Percentiles rank a stretch among this genome's conserved stretches.
Evolutionary conservation across 2,113 vertebrate species (phyloP).

Genomic region (Seriola quinqueradiata): DNA sequence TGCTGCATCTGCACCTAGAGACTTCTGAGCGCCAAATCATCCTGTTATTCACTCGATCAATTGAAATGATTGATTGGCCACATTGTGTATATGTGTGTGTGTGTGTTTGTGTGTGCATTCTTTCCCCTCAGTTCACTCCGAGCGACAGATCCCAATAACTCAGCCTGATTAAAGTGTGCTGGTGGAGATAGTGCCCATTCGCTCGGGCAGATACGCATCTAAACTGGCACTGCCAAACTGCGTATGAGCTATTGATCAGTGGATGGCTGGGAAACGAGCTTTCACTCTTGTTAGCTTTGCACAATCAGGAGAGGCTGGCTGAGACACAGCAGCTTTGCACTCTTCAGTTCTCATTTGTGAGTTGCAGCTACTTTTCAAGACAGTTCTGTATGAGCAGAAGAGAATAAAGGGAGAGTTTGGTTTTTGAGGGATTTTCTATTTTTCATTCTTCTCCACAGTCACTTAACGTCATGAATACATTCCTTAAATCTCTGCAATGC

Average conservation of each 20-base stretch:
- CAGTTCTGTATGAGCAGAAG: neutral
- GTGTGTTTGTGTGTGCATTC: slow-evolving; percentile 13
- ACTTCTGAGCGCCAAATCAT: slow-evolving; percentile 31
- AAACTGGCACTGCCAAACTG: slow-evolving; percentile 15
- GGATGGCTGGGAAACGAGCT: slow-evolving; percentile 15
- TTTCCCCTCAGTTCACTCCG: neutral
- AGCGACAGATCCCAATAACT: slow-evolving; percentile 39
- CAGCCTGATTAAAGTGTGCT: slow-evolving; percentile 55
- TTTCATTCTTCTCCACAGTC: neutral
- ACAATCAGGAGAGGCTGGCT: slow-evolving; percentile 26
- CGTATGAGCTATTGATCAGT: slow-evolving; percentile 64
- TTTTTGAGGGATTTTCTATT: slow-evolving; percentile 18
- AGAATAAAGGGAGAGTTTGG: neutral
- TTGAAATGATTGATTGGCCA: slow-evolving; percentile 45
- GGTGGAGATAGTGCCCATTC: slow-evolving; percentile 39
- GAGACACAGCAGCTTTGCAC: slow-evolving; percentile 3
- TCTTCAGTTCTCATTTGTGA: slow-evolving; percentile 24
- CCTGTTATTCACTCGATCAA: slow-evolving; percentile 38
- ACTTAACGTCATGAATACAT: neutral
- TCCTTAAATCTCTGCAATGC: neutral
- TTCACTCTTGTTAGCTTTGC: slow-evolving; percentile 31
- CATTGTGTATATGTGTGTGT: neutral
- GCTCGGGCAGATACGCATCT: slow-evolving; percentile 24
- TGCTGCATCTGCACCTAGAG: slow-evolving; percentile 12
- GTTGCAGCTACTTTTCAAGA: slow-evolving; percentile 22